Evolutionary conservation across 30 jellyfish, hydroid and myxozoan species (phyloP).

Genomic region (Pelagia noctiluca): DNA sequence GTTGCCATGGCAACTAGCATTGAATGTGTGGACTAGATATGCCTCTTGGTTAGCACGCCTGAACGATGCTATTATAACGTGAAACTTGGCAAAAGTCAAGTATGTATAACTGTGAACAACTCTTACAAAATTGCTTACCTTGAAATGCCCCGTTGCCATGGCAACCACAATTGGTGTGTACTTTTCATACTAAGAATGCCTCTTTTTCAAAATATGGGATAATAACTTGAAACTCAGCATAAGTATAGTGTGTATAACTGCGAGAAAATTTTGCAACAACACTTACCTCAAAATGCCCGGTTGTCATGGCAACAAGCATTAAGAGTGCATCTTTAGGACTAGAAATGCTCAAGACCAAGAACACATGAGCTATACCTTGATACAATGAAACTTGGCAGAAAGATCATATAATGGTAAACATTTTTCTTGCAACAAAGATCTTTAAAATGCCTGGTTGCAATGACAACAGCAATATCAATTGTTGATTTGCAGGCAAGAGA

Average conservation of each 20-base stretch:
- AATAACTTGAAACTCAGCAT: constrained; percentile 7
- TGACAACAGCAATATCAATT: too few species aligned
- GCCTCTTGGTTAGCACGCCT: constrained; percentile 9
- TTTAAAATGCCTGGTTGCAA: constrained; percentile 17
- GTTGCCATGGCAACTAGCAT: too few species aligned
- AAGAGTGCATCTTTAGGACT: constrained; percentile 29
- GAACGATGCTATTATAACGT: constrained; percentile 19
- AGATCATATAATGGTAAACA: constrained; percentile 13
- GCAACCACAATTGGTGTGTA: too few species aligned
- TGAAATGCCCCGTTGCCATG: constrained; percentile 23
- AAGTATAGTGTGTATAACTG: constrained; percentile 11
- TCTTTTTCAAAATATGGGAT: too few species aligned
- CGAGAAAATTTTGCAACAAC: constrained; percentile 1
- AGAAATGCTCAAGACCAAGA: too few species aligned
- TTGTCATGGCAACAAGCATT: constrained; percentile 12
- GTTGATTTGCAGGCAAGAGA: too few species aligned
- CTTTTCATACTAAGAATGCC: too few species aligned
- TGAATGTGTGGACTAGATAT: too few species aligned
- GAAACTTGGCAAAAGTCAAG: too few species aligned
- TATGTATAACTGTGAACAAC: too few species aligned
- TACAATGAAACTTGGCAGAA: constrained; percentile 26
- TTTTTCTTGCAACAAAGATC: constrained; percentile 22
- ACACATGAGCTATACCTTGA: too few species aligned
- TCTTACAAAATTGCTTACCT: neutral
- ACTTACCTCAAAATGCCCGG: too few species aligned